Conservation (phyloP, 2,113 vertebrate genomes). For the Zosterops japonicus region DNA sequence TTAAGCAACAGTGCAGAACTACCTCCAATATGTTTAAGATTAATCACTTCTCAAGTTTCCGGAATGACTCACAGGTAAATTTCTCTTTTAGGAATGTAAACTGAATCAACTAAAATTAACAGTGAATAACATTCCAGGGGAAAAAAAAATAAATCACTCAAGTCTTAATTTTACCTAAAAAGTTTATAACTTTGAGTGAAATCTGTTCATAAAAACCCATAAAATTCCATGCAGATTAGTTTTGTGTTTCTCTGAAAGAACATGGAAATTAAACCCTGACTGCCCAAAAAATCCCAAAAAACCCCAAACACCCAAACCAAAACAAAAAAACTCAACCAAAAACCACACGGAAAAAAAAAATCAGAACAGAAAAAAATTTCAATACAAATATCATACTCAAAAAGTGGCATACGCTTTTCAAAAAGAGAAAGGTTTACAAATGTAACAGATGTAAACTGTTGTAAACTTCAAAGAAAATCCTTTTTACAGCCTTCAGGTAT, state of each 20-base stretch:
- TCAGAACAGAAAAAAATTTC: background rate
- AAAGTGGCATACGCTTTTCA: background rate
- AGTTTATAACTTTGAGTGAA: background rate
- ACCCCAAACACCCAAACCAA: background rate
- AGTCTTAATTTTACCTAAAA: background rate
- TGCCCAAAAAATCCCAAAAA: background rate
- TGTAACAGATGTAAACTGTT: background rate
- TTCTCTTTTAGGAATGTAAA: background rate
- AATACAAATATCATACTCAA: background rate
- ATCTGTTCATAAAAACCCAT: background rate
- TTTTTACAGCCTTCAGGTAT: background rate
- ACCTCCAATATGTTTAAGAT: background rate
- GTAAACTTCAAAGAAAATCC: background rate
- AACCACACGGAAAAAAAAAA: background rate
- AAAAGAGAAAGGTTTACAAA: background rate
- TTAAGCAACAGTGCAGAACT: background rate
- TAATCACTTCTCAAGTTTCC: background rate
- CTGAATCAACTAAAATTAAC: background rate
- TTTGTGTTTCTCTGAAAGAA: background rate
- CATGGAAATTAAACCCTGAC: background rate
- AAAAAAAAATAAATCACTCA: fast-evolving
- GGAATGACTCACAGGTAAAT: background rate
- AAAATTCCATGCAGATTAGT: background rate
- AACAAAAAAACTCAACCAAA: background rate
- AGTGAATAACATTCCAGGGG: background rate